These are phyloP conservation scores for Schrankia costaestrigalis DNA, from an alignment of 2,888 invertebrate genomes.

Conservation along the genomic window DNA sequence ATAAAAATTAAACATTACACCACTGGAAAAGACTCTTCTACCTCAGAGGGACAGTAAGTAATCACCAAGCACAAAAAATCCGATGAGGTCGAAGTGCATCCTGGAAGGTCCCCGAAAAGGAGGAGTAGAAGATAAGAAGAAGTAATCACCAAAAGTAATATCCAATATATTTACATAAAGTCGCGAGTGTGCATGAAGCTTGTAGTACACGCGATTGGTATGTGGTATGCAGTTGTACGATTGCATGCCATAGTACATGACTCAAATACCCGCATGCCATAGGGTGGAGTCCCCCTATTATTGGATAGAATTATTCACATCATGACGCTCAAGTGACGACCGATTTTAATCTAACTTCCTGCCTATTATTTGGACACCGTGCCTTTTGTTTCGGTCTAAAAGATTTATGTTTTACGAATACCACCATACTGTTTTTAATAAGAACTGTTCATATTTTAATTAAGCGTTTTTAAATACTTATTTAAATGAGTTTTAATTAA, in stretches of 20 bases:
- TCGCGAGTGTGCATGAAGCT: conserved; percentile 28
- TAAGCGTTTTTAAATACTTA: too few species aligned
- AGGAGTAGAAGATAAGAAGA: too few species aligned
- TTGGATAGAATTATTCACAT: conserved; percentile 64
- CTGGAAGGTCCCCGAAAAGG: too few species aligned
- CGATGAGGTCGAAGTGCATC: too few species aligned
- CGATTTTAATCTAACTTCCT: conserved; percentile 67
- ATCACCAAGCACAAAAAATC: too few species aligned
- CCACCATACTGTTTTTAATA: conserved; percentile 17
- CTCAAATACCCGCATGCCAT: conserved; percentile 61
- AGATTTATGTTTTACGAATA: conserved; percentile 22
- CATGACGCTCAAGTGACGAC: conserved; percentile 51
- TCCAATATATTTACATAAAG: conserved; percentile 6
- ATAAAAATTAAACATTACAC: too few species aligned
- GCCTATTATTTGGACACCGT: conserved; percentile 41
- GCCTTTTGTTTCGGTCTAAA: conserved; percentile 23
- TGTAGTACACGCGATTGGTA: conserved; percentile 53
- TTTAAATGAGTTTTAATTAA: too few species aligned
- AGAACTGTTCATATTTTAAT: conserved; percentile 6
- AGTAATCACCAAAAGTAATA: too few species aligned
- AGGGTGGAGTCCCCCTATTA: conserved; percentile 61
- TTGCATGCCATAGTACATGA: conserved; percentile 68
- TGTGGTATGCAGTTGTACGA: conserved; percentile 55
- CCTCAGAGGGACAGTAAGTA: too few species aligned
- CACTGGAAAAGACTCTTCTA: too few species aligned